These are phyloP conservation scores for Eilema griseolum DNA, from an alignment of 2,888 invertebrate genomes.

Conservation along the genomic window DNA sequence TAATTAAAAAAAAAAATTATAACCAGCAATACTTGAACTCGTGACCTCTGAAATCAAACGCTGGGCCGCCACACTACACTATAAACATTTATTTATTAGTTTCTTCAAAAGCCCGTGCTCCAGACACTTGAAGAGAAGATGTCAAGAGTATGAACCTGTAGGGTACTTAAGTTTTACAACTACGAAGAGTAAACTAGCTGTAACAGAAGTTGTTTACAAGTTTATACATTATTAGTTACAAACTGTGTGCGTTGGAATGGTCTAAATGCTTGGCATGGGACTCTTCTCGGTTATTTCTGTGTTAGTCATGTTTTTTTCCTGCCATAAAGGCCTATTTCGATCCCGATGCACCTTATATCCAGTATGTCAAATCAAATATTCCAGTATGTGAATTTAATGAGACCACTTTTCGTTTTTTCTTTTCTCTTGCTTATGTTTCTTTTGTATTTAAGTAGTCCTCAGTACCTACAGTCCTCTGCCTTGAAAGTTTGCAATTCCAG, in stretches of 20 bases:
- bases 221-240: not conserved
- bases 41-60: not conserved
- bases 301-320: not conserved
- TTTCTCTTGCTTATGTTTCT: too few species aligned
- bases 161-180: constrained; percentile 1
- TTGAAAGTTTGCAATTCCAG: too few species aligned
- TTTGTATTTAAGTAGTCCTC: too few species aligned
- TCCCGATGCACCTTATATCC: too few species aligned
- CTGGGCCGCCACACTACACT: not conserved
- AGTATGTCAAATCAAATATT: too few species aligned
- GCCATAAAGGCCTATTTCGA: not conserved
- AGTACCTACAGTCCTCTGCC: too few species aligned
- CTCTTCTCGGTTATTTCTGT: not conserved
- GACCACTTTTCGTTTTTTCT: too few species aligned
- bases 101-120: not conserved
- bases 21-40: not conserved
- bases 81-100: not conserved
- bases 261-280: not conserved
- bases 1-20: too few species aligned
- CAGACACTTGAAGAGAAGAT: not conserved
- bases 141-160: not conserved
- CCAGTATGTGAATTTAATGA: too few species aligned
- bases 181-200: not conserved
- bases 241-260: not conserved
- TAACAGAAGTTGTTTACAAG: not conserved